These are phyloP conservation scores for Drosophila eugracilis DNA, from an alignment of 1,140 invertebrate species.

Conservation along the genomic window DNA sequence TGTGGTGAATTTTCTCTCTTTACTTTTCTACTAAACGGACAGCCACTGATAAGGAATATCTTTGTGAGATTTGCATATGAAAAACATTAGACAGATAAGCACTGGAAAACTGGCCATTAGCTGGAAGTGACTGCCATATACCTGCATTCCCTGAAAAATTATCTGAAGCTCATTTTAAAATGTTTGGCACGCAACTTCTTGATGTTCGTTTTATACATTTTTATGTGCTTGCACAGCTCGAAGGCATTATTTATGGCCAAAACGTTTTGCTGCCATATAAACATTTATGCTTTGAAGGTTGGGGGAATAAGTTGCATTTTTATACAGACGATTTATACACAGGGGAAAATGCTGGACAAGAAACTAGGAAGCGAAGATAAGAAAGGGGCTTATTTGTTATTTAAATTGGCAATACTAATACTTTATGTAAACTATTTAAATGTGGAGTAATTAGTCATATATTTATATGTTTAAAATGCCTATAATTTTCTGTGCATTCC, in stretches of 20 bases:
- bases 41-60: slow-evolving; percentile 45
- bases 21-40: neutral
- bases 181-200: slow-evolving; percentile 59
- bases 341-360: neutral
- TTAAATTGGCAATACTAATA: too few species aligned
- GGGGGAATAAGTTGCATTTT: slow-evolving; percentile 7
- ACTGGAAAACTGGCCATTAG: slow-evolving; percentile 35
- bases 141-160: slow-evolving; percentile 48
- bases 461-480: too few species aligned
- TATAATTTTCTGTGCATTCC: neutral
- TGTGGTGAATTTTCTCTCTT: neutral
- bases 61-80: slow-evolving; percentile 62
- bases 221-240: slow-evolving; percentile 46
- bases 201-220: slow-evolving; percentile 54
- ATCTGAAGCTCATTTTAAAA: slow-evolving; percentile 62
- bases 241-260: slow-evolving; percentile 71
- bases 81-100: slow-evolving; percentile 56
- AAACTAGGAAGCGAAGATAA: too few species aligned
- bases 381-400: too few species aligned
- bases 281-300: slow-evolving; percentile 23
- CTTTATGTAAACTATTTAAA: too few species aligned
- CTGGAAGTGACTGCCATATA: slow-evolving; percentile 18
- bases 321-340: slow-evolving; percentile 1
- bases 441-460: too few species aligned
- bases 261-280: slow-evolving; percentile 49